Percentiles rank a stretch among this genome's conserved stretches.
Evolutionary conservation across 2,888 invertebrate species (phyloP).

Genomic region (Zelleria hepariella): DNA sequence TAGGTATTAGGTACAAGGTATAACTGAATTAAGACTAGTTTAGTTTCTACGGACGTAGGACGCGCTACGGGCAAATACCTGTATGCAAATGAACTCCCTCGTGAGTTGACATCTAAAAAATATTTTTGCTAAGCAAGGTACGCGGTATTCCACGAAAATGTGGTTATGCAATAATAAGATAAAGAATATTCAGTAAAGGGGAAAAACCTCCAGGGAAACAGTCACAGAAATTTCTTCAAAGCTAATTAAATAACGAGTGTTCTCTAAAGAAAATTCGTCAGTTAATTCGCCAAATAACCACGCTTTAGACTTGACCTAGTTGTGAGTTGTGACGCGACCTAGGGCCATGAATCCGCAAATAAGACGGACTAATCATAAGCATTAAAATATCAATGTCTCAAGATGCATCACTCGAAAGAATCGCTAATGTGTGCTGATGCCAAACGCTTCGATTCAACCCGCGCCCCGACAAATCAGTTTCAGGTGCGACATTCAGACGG

Average conservation of each 20-base stretch:
- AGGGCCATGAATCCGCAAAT: background rate
- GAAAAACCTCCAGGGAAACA: background rate
- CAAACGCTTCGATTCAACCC: conserved; percentile 47
- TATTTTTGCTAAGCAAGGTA: background rate
- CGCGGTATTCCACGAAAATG: background rate
- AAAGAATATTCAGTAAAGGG: background rate
- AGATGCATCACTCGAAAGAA: conserved; percentile 41
- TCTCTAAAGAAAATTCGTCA: background rate
- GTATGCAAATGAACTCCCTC: background rate
- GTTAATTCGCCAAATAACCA: background rate
- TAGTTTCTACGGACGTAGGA: too few relatives aligned
- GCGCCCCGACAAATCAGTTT: conserved; percentile 51
- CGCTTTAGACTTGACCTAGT: background rate
- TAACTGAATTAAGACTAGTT: too few relatives aligned
- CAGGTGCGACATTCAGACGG: conserved; percentile 36
- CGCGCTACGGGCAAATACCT: too few relatives aligned
- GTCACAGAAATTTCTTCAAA: background rate
- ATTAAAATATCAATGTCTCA: background rate
- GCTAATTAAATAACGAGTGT: background rate
- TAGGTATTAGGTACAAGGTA: too few relatives aligned
- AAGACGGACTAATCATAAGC: background rate
- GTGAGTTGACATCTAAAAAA: background rate
- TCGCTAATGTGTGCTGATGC: conserved; percentile 38
- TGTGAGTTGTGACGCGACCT: background rate
- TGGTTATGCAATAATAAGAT: background rate